Percentiles rank a stretch among this genome's conserved stretches.
Conservation (phyloP, 2,888 invertebrate genomes). For the Scaptomyza caliginosa region DNA sequence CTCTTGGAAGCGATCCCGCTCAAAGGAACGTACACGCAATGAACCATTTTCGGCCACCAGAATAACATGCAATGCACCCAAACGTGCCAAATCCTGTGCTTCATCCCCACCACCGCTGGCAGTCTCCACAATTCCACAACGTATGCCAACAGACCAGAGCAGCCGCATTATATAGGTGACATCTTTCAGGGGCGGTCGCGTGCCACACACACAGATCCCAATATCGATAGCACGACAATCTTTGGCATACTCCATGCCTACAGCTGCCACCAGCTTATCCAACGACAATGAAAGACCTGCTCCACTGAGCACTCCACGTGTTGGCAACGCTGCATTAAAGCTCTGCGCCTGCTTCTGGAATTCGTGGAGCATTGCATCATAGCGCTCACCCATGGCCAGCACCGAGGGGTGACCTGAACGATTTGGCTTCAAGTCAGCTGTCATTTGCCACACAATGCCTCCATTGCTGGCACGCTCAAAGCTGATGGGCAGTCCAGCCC, state of each 20-base stretch:
- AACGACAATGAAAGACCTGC: conserved; percentile 94
- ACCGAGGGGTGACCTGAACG: conserved; percentile 86
- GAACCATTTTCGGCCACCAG: conserved; percentile 84
- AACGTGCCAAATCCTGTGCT: conserved; percentile 86
- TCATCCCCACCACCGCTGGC: conserved; percentile 86
- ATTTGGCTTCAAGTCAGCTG: conserved; percentile 81
- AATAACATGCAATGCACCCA: conserved; percentile 87
- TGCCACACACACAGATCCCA: conserved; percentile 88
- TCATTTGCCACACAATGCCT: conserved; percentile 87
- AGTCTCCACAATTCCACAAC: conserved; percentile 87
- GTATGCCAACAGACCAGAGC: conserved; percentile 90
- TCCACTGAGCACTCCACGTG: conserved; percentile 85
- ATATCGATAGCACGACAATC: conserved; percentile 87
- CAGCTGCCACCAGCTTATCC: conserved; percentile 89
- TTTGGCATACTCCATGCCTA: conserved; percentile 85
- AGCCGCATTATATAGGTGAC: conserved; percentile 86
- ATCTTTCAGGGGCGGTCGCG: conserved; percentile 86
- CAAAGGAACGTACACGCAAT: conserved; percentile 85
- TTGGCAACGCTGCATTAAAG: conserved; percentile 77
- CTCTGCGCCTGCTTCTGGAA: conserved; percentile 86
- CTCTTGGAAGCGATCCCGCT: conserved; percentile 88
- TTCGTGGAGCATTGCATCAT: conserved; percentile 91
- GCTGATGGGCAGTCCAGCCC: conserved; percentile 85
- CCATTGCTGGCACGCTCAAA: conserved; percentile 85
- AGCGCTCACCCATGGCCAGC: conserved; percentile 95